Conservation (phyloP, 2,797 vertebrate genomes). For the Leontopithecus rosalia region DNA sequence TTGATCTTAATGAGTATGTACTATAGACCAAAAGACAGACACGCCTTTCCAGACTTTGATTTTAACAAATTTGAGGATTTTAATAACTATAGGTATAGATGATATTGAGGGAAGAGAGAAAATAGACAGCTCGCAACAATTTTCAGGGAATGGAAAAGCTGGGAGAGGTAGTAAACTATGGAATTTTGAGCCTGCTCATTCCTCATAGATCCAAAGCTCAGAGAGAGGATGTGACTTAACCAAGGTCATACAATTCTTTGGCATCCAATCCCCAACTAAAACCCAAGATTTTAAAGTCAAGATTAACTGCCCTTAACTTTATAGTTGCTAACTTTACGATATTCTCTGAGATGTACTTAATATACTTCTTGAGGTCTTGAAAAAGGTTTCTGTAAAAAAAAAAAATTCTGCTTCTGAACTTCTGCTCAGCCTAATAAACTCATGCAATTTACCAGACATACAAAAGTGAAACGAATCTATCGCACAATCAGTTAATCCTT, state of each 20-base stretch:
- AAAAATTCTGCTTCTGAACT: not conserved
- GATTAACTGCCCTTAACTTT: not conserved
- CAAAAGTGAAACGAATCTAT: conserved; percentile 67
- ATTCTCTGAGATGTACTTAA: too few species aligned
- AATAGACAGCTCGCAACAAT: not conserved
- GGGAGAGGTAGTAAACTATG: not conserved
- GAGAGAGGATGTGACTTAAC: not conserved
- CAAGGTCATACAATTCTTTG: not conserved
- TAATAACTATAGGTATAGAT: not conserved
- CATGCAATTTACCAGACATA: conserved; percentile 52
- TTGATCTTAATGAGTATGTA: not conserved
- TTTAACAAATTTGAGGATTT: not conserved
- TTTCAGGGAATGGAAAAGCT: not conserved
- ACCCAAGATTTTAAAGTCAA: not conserved
- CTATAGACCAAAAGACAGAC: not conserved
- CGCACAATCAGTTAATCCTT: conserved; percentile 80
- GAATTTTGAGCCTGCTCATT: not conserved
- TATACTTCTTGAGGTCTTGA: not conserved
- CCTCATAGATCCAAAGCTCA: not conserved
- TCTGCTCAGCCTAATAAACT: conserved; percentile 16
- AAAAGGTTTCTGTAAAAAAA: not conserved
- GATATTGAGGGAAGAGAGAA: not conserved
- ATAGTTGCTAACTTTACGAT: accelerated
- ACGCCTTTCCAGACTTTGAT: not conserved
- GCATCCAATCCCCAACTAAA: not conserved